phyloP scores from a whole-genome alignment of 2,113 vertebrate species.

The Cebidichthys violaceus region DNA sequence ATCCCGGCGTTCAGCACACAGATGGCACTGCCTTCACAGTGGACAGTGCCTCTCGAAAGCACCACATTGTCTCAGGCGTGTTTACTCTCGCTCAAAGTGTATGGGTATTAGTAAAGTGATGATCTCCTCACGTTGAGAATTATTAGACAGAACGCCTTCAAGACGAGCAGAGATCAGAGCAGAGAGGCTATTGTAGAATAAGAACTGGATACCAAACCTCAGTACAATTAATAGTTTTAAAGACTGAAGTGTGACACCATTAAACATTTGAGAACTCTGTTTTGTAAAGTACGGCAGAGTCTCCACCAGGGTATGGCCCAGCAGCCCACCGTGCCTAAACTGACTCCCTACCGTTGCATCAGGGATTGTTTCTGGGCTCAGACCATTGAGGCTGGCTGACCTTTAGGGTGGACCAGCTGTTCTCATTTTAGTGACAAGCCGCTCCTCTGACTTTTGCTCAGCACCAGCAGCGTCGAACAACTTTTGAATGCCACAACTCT shows the following conservation, averaged over 20 bases:
- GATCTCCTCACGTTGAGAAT: not conserved
- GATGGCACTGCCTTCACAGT: constrained; percentile 28
- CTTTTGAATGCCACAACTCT: not conserved
- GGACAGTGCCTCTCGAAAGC: not conserved
- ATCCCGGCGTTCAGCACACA: not conserved
- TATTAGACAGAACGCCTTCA: not conserved
- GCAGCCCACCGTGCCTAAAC: not conserved
- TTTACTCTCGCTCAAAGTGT: constrained; percentile 1
- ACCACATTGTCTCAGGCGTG: not conserved
- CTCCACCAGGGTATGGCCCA: not conserved
- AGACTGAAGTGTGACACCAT: not conserved
- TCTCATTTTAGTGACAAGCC: not conserved
- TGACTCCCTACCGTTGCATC: not conserved
- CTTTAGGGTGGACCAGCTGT: not conserved
- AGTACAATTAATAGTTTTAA: not conserved
- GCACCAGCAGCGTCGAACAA: not conserved
- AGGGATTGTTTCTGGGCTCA: not conserved
- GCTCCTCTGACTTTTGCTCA: not conserved
- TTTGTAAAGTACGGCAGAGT: not conserved
- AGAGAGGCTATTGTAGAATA: not conserved
- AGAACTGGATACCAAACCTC: not conserved
- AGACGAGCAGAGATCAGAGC: not conserved
- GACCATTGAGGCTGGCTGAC: not conserved
- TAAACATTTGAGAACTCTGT: not conserved
- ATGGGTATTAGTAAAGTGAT: not conserved